Evolutionary conservation across 2,888 invertebrate species (phyloP), one percentile per base, ranked within the genome.

Genomic region (Diarsia mendica): DNA sequence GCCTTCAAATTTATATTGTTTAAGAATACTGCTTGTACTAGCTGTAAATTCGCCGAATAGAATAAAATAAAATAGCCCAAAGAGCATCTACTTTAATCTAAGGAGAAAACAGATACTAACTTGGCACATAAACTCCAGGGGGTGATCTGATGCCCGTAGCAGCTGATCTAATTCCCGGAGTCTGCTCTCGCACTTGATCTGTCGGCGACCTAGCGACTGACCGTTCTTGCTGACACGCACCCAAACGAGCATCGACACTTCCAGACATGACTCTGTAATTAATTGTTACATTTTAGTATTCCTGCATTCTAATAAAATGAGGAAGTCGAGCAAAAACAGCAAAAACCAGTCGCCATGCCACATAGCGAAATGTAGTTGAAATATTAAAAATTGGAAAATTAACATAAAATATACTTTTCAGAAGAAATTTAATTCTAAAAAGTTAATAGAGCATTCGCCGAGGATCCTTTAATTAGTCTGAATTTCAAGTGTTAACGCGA

Each of bases 121-220:
- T 97, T 98, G 98, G 89, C 98, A 98, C 98, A 99, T 98, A 89
- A 98, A 98, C 92, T 98, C 98, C 70, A 98, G 95, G 0, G 98
- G 98, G 90, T 98, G 98, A 87, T 98, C 98, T 74, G 98, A 97
- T 9, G 98, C 97, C 55, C 98, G 96, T 72, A 99, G 95, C 87
- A 99, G 96, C 89, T 98, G 98, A 91, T 98, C 98, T 72, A 99
- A 95, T 91, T 99, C 98, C 51, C 98, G 96, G 71, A 98, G 96
- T 73, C 98, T 97, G 89, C 98, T 98, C 94, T 98, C 98, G 93
- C 98, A 99, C 93, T 99, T 99, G 86, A 99, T 97, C 88, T 98
- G 98, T n/a, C 98, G 96, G 63, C 98, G 97, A 0, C 99, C 99
- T 39, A 98, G 96, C 9, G 98, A 97, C 89, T 97, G 97, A 5